Conservation (phyloP, 2,113 vertebrate species). For the Symphodus melops region DNA sequence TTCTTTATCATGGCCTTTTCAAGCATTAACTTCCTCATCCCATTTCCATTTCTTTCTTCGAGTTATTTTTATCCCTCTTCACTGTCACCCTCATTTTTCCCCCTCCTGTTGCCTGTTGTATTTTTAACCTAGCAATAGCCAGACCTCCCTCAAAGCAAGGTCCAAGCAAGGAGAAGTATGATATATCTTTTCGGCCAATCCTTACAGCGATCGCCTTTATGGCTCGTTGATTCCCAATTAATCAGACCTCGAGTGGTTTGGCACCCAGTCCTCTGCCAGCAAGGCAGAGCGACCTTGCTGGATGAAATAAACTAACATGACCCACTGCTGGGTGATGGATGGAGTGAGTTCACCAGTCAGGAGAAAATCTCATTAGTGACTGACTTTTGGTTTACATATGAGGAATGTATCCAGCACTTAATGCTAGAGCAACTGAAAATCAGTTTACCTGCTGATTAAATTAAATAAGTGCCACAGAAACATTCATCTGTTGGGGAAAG, state of each 20-base stretch:
- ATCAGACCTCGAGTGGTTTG: conserved; percentile 58
- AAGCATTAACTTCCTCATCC: conserved; percentile 13
- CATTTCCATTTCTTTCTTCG: background rate
- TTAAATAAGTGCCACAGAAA: background rate
- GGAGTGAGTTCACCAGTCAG: conserved; percentile 36
- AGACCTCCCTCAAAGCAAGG: conserved; percentile 58
- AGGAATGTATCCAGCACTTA: too few relatives aligned
- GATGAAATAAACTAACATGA: conserved; percentile 44
- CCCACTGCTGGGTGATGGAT: conserved; percentile 45
- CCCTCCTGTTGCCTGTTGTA: conserved; percentile 11
- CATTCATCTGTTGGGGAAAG: background rate
- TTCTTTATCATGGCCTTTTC: conserved; percentile 15
- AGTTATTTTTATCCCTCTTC: conserved; percentile 34
- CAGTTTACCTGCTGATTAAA: background rate
- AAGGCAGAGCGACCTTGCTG: conserved; percentile 55
- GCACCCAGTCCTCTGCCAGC: conserved; percentile 19
- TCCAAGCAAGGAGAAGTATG: conserved; percentile 54
- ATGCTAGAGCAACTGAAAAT: background rate
- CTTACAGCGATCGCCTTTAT: conserved; percentile 34
- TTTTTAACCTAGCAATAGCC: conserved; percentile 54
- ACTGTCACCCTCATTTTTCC: conserved; percentile 6
- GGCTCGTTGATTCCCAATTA: conserved; percentile 61
- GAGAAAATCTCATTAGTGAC: conserved; percentile 35
- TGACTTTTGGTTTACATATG: conserved; percentile 10
- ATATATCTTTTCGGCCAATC: conserved; percentile 51